phyloP scores from a whole-genome alignment of 2,113 vertebrate species.

The Prunella fulvescens region DNA sequence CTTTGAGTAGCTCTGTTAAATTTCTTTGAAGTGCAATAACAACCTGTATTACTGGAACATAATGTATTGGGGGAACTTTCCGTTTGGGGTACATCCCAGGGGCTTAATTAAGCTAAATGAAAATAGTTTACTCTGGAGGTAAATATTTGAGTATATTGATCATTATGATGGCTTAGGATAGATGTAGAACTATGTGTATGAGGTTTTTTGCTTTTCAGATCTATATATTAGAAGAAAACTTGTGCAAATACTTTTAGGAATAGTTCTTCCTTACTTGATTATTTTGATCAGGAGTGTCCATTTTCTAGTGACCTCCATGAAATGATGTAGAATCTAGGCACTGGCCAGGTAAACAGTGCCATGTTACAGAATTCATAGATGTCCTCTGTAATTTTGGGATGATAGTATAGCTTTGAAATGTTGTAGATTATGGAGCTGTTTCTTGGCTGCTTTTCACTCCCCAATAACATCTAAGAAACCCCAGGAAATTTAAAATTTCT shows the following conservation, averaged over 20 bases:
- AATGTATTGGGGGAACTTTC: background rate
- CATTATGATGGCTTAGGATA: background rate
- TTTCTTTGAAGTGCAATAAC: background rate
- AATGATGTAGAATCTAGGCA: background rate
- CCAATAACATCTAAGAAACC: background rate
- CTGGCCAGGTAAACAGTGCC: background rate
- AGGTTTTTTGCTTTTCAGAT: background rate
- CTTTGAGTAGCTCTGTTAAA: background rate
- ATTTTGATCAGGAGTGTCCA: background rate
- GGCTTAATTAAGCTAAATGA: background rate
- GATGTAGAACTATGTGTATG: background rate
- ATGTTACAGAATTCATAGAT: background rate
- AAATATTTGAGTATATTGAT: background rate
- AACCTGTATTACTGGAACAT: background rate
- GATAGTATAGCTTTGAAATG: background rate
- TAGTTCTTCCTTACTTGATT: background rate
- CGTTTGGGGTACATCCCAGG: background rate
- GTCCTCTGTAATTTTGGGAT: background rate
- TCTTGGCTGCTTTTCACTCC: background rate
- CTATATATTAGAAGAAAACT: background rate
- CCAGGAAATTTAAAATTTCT: background rate
- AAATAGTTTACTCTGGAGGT: background rate
- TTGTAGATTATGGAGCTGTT: background rate
- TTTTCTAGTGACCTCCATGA: background rate
- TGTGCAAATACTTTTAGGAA: background rate